phyloP scores from a whole-genome alignment of 2,797 vertebrate species.

The Cirrhinus mrigala region DNA sequence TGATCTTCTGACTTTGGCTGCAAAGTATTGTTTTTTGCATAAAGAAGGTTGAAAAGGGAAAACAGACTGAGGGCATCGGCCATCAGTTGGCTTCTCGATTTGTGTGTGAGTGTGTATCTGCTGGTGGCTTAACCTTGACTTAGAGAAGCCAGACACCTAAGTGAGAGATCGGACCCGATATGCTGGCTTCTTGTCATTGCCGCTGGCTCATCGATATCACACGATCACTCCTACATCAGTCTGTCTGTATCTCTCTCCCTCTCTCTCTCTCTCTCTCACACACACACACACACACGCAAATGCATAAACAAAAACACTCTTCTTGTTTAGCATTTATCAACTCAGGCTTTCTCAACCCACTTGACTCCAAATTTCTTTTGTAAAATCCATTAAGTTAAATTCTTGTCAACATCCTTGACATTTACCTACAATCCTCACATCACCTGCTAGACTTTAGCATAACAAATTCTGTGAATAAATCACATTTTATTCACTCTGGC shows the following conservation, averaged over 20 bases:
- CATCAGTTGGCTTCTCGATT: neutral
- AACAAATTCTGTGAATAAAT: slow-evolving; percentile 14
- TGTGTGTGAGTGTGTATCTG: neutral
- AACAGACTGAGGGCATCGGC: neutral
- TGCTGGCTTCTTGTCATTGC: slow-evolving; percentile 3
- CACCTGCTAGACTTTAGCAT: neutral
- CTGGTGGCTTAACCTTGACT: slow-evolving; percentile 25
- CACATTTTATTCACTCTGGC: neutral
- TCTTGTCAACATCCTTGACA: slow-evolving; percentile 25
- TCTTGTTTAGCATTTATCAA: neutral
- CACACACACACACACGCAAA: neutral
- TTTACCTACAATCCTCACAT: slow-evolving; percentile 18
- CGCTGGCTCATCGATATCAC: slow-evolving; percentile 11
- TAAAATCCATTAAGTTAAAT: slow-evolving; percentile 9
- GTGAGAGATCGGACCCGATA: slow-evolving; percentile 17
- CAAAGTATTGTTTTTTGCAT: slow-evolving; percentile 2
- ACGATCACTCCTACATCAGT: slow-evolving; percentile 23
- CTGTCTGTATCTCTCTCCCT: neutral
- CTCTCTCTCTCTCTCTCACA: neutral
- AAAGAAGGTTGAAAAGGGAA: neutral
- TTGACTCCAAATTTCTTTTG: slow-evolving; percentile 3
- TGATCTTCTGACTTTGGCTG: neutral
- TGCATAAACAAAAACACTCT: slow-evolving; percentile 17
- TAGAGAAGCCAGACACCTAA: slow-evolving; percentile 30
- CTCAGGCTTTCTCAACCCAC: neutral